These are phyloP conservation scores for Cyclophora punctaria DNA, from an alignment of 2,888 invertebrate genomes.

Conservation along the genomic window DNA sequence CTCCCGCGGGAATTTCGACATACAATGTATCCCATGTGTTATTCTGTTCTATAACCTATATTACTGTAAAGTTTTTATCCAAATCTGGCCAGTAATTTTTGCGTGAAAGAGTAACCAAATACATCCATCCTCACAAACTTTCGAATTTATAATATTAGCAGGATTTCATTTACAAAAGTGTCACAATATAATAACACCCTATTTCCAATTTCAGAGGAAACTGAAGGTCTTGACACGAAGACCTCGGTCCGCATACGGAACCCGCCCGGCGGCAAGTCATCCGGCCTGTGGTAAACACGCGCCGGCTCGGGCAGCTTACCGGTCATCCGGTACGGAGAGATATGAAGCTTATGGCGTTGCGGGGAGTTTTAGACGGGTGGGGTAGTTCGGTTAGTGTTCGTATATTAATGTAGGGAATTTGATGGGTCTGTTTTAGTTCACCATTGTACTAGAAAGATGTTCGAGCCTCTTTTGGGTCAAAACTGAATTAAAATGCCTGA, in stretches of 20 bases:
- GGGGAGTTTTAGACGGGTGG: not conserved
- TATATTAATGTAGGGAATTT: not conserved
- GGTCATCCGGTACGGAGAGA: not conserved
- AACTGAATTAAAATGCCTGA: too few relatives aligned
- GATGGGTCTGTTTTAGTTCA: not conserved
- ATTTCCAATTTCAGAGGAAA: constrained; percentile 78
- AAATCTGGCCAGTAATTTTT: too few relatives aligned
- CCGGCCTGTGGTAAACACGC: constrained; percentile 84
- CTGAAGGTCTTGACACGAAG: constrained; percentile 82
- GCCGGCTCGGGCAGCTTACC: constrained; percentile 1
- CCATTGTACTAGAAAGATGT: not conserved
- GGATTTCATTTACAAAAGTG: too few relatives aligned
- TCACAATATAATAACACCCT: too few relatives aligned
- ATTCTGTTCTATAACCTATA: not conserved
- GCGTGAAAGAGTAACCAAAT: too few relatives aligned
- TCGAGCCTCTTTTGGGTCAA: not conserved
- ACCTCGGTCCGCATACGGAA: constrained; percentile 90
- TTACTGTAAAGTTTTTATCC: too few relatives aligned
- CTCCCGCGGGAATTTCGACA: too few relatives aligned
- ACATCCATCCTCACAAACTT: too few relatives aligned
- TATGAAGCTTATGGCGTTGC: not conserved
- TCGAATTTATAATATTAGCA: too few relatives aligned
- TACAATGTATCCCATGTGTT: too few relatives aligned
- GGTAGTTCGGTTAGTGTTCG: not conserved
- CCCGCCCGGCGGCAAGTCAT: constrained; percentile 93